Evolutionary conservation across 2,113 vertebrate species (phyloP).

Genomic region (Anoura caudifer): DNA sequence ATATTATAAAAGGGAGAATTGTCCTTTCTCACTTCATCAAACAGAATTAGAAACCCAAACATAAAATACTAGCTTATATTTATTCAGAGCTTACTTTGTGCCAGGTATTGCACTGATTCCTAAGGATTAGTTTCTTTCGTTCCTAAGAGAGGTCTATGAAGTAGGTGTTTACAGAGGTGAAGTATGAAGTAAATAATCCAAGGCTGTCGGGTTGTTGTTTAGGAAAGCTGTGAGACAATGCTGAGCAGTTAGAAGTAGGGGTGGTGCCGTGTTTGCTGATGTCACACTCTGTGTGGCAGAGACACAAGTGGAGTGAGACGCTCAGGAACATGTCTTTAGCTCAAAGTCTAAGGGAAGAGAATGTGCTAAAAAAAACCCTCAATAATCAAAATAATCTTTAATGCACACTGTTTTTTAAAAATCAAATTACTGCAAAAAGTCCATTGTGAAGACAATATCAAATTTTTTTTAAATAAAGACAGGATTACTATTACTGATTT

Average conservation of each 20-base stretch:
- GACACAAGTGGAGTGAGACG: neutral
- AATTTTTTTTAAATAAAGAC: neutral
- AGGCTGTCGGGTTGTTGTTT: neutral
- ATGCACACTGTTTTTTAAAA: neutral
- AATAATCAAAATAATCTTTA: neutral
- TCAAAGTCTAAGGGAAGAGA: neutral
- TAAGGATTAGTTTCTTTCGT: neutral
- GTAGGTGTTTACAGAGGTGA: neutral
- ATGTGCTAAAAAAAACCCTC: neutral
- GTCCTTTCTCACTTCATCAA: neutral
- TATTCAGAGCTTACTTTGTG: neutral
- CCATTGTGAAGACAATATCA: neutral
- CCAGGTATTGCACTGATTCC: neutral
- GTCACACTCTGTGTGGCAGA: neutral
- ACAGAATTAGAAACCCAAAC: neutral
- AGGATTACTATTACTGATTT: neutral
- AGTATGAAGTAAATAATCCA: neutral
- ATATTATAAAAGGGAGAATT: neutral
- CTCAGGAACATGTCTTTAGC: neutral
- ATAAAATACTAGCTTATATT: neutral
- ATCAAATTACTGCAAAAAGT: neutral
- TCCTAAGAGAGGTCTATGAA: neutral
- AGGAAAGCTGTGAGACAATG: neutral
- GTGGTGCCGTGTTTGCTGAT: fast-evolving
- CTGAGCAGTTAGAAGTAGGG: neutral